These are phyloP conservation scores for Fissipunctia ypsillon DNA, from an alignment of 2,888 invertebrate species.

Conservation along the genomic window DNA sequence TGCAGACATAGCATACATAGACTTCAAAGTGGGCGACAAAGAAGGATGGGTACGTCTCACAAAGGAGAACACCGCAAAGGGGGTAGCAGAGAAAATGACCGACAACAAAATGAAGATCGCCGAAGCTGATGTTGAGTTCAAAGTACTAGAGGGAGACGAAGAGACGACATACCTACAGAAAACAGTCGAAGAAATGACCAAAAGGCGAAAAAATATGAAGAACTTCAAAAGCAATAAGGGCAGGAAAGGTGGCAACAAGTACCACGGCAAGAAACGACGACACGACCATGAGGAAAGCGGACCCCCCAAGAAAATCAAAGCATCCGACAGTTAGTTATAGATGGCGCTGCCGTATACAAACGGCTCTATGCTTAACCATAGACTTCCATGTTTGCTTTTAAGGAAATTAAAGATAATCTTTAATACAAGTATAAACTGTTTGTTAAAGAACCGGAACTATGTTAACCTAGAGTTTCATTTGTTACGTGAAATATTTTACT, in stretches of 20 bases:
- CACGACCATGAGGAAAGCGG: slow-evolving; percentile 77
- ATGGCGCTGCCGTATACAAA: slow-evolving; percentile 27
- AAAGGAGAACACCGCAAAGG: slow-evolving; percentile 93
- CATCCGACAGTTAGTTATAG: slow-evolving; percentile 75
- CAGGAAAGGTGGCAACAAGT: slow-evolving; percentile 66
- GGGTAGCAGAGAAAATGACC: slow-evolving; percentile 91
- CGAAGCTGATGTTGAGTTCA: slow-evolving; percentile 89
- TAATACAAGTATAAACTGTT: slow-evolving; percentile 56
- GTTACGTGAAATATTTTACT: slow-evolving; percentile 59
- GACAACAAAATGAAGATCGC: slow-evolving; percentile 91
- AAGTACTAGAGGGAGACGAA: slow-evolving; percentile 93
- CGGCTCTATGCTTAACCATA: slow-evolving; percentile 57
- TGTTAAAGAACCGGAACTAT: slow-evolving; percentile 56
- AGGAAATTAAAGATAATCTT: slow-evolving; percentile 55
- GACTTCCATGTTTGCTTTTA: slow-evolving; percentile 60
- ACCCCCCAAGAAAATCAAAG: slow-evolving; percentile 77
- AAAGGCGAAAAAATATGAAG: slow-evolving; percentile 88
- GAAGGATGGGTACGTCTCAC: slow-evolving; percentile 94
- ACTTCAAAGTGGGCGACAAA: slow-evolving; percentile 93
- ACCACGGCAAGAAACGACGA: slow-evolving; percentile 77
- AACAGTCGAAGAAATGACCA: slow-evolving; percentile 91
- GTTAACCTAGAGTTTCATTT: slow-evolving; percentile 59
- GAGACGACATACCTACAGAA: slow-evolving; percentile 92
- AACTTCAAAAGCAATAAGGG: slow-evolving; percentile 79
- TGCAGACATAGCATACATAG: slow-evolving; percentile 93